These are phyloP conservation scores for Synergus itoensis DNA, from an alignment of 2,888 invertebrate species.

Conservation along the genomic window DNA sequence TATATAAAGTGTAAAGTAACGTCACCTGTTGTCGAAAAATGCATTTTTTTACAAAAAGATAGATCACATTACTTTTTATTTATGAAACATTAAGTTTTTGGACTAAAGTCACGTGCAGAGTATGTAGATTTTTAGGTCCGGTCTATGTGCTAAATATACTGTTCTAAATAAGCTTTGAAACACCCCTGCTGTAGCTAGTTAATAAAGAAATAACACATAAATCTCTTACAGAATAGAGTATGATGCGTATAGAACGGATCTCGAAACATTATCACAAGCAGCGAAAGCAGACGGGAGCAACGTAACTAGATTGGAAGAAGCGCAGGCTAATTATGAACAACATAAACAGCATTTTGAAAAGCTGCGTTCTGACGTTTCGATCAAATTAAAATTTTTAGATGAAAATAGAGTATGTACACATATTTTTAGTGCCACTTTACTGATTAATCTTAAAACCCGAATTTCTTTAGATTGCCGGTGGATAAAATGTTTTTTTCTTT, in stretches of 20 bases:
- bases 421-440: background rate
- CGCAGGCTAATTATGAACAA: constrained; percentile 89
- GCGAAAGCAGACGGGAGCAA: constrained; percentile 80
- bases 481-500: constrained; percentile 35
- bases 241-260: constrained; percentile 97
- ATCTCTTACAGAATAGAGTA: constrained; percentile 89
- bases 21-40: background rate
- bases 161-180: too few relatives aligned
- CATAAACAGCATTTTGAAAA: constrained; percentile 96
- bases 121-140: too few relatives aligned
- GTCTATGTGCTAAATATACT: too few relatives aligned
- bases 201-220: background rate
- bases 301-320: constrained; percentile 85
- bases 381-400: constrained; percentile 97
- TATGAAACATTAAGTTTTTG: too few relatives aligned
- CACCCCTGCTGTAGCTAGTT: too few relatives aligned
- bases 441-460: too few relatives aligned
- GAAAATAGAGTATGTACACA: constrained; percentile 91
- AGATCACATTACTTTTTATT: too few relatives aligned
- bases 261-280: constrained; percentile 88
- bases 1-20: background rate
- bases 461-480: too few relatives aligned
- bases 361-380: constrained; percentile 93
- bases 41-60: background rate
- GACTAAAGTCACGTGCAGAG: too few relatives aligned